Conservation (phyloP, 2,888 invertebrate genomes). For the Perizoma flavofasciatum region DNA sequence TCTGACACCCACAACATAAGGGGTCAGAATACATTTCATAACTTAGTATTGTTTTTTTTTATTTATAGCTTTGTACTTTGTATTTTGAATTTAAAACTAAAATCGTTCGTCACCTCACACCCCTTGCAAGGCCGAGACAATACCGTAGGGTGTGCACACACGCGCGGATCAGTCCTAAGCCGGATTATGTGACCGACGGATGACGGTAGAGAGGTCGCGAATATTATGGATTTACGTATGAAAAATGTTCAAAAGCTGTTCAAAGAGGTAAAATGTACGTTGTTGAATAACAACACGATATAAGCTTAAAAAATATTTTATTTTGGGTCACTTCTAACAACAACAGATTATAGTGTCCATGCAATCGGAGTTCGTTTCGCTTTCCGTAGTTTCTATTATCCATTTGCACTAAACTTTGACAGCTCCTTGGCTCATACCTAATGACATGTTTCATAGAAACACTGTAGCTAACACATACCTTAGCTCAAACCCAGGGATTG, state of each 20-base stretch:
- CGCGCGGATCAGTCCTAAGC: conserved; percentile 72
- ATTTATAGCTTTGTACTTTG: not conserved
- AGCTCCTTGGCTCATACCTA: too few species aligned
- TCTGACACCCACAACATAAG: too few species aligned
- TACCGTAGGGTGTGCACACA: conserved; percentile 50
- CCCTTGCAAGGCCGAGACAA: conserved; percentile 44
- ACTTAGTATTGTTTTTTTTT: too few species aligned
- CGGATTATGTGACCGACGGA: conserved; percentile 77
- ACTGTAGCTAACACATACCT: too few species aligned
- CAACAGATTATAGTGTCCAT: too few species aligned
- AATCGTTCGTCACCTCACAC: conserved; percentile 21
- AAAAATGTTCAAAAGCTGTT: conserved; percentile 47
- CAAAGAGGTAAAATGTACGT: conserved; percentile 37
- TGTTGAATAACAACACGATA: conserved; percentile 17
- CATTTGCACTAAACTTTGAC: too few species aligned
- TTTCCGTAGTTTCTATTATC: too few species aligned
- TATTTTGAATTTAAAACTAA: not conserved
- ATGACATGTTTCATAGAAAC: too few species aligned
- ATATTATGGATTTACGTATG: conserved; percentile 66
- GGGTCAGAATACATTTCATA: too few species aligned
- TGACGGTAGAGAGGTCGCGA: conserved; percentile 63
- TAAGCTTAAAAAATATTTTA: not conserved
- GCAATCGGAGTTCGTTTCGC: too few species aligned
- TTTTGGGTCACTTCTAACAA: too few species aligned
- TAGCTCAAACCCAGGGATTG: too few species aligned